A percentile compares a stretch with the other conserved stretches of the same genome.
These are phyloP conservation scores for Eumeta japonica DNA, from an alignment of 1,140 invertebrate species.

Conservation along the genomic window DNA sequence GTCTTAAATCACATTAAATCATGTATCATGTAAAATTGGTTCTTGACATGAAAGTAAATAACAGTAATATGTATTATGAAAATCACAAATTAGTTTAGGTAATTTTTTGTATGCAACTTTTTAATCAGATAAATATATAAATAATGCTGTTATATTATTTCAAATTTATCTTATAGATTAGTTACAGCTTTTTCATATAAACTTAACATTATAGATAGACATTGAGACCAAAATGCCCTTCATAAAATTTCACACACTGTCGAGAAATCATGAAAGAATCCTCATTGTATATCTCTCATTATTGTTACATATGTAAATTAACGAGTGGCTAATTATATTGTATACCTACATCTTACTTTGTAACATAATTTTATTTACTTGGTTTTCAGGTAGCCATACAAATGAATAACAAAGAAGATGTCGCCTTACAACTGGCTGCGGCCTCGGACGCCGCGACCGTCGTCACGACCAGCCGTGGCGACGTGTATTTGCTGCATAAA, in stretches of 20 bases:
- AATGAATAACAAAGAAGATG: constrained; percentile 43
- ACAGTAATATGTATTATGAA: too few species aligned
- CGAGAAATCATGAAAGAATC: neutral
- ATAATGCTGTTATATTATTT: too few species aligned
- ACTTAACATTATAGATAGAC: too few species aligned
- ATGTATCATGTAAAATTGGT: neutral
- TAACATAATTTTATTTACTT: too few species aligned
- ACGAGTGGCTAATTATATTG: neutral
- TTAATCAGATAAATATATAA: too few species aligned
- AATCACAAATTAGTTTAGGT: too few species aligned
- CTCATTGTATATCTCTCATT: neutral
- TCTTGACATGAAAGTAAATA: neutral
- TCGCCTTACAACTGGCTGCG: constrained; percentile 48
- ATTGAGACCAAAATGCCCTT: too few species aligned
- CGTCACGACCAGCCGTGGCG: constrained; percentile 63
- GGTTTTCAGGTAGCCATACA: constrained; percentile 32
- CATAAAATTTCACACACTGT: too few species aligned
- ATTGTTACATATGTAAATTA: neutral
- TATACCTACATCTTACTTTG: neutral
- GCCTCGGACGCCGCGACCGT: constrained; percentile 70
- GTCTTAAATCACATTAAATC: neutral
- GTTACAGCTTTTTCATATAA: too few species aligned
- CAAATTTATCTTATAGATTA: too few species aligned
- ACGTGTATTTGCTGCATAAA: constrained; percentile 71
- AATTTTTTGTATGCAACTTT: too few species aligned